Percentiles rank a stretch among this genome's conserved stretches.
These are phyloP conservation scores for Agrotis puta DNA, from an alignment of 2,888 invertebrate species.

Conservation along the genomic window DNA sequence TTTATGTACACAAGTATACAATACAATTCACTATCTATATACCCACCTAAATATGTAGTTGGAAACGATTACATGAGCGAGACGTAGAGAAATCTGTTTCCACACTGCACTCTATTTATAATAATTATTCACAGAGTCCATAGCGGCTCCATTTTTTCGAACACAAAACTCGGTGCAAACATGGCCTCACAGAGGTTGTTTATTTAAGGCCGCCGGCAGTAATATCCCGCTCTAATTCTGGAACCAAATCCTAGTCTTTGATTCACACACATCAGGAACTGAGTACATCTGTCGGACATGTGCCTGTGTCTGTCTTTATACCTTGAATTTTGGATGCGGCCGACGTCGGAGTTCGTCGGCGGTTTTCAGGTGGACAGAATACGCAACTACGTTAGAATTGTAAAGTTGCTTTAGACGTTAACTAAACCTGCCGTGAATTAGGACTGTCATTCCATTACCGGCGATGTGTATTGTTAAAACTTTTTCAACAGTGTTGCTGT, in stretches of 20 bases:
- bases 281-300: conserved; percentile 76
- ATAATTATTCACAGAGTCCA: conserved; percentile 62
- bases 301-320: conserved; percentile 79
- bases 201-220: conserved; percentile 73
- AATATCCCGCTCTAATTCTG: conserved; percentile 77
- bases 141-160: conserved; percentile 69
- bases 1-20: neutral
- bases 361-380: conserved; percentile 81
- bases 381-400: conserved; percentile 80
- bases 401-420: conserved; percentile 76
- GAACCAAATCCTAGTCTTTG: conserved; percentile 75
- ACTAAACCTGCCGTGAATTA: conserved; percentile 71
- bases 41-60: neutral
- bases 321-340: conserved; percentile 84
- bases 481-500: conserved; percentile 61
- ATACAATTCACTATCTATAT: no score
- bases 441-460: conserved; percentile 71
- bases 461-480: conserved; percentile 63
- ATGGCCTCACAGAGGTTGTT: conserved; percentile 69
- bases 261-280: conserved; percentile 73
- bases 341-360: conserved; percentile 80
- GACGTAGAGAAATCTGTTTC: conserved; percentile 7
- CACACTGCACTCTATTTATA: conserved; percentile 53
- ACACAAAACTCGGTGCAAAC: conserved; percentile 72
- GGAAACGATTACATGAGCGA: neutral